Evolutionary conservation across 2,888 invertebrate species (phyloP).

Genomic region (Parnassius orleans): DNA sequence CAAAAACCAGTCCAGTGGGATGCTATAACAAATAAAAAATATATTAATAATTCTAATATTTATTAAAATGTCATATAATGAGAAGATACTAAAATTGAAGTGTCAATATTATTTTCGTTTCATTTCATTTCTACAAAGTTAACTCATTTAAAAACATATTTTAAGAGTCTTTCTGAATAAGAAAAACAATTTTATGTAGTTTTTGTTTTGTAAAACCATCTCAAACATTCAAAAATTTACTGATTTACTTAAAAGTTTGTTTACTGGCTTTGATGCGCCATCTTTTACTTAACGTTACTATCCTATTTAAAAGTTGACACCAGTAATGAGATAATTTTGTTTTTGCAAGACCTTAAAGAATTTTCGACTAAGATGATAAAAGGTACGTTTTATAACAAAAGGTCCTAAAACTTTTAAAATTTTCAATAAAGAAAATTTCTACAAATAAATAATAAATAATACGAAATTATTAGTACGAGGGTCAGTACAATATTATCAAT

Average conservation of each 20-base stretch:
- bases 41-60: too few relatives aligned
- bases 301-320: constrained; percentile 13
- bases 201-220: constrained; percentile 15
- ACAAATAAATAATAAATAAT: too few relatives aligned
- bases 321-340: constrained; percentile 19
- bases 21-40: constrained; percentile 44
- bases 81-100: too few relatives aligned
- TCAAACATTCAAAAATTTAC: constrained; percentile 17
- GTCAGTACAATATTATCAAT: too few relatives aligned
- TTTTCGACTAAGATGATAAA: background rate
- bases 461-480: too few relatives aligned
- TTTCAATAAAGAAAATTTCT: too few relatives aligned
- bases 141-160: too few relatives aligned
- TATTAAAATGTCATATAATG: too few relatives aligned
- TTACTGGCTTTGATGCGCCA: constrained; percentile 16
- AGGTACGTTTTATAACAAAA: background rate
- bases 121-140: too few relatives aligned
- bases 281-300: constrained; percentile 19
- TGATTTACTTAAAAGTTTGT: constrained; percentile 16
- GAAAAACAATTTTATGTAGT: background rate
- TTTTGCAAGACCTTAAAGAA: constrained; percentile 1
- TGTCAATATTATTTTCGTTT: too few relatives aligned
- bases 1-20: constrained; percentile 77
- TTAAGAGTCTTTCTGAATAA: too few relatives aligned
- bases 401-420: too few relatives aligned